These are phyloP conservation scores for Micoletzkya japonica DNA, from an alignment of 2,888 invertebrate genomes.

Conservation along the genomic window DNA sequence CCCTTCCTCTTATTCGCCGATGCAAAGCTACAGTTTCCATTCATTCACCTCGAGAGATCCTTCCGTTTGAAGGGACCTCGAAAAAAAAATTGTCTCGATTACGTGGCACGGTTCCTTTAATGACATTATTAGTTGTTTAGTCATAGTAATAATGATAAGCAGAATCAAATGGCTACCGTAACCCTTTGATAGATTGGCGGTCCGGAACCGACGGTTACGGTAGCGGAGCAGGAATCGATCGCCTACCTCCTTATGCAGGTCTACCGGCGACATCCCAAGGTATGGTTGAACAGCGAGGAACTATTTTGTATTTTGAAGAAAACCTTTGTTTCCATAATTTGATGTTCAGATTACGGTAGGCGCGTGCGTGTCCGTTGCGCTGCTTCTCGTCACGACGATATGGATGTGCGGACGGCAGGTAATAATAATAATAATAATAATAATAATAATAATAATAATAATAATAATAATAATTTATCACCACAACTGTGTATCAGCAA, in stretches of 20 bases:
- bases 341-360: constrained; percentile 3
- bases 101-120: too few relatives aligned
- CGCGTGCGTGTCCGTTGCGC: constrained; percentile 32
- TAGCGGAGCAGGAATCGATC: neutral
- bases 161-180: neutral
- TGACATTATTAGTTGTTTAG: neutral
- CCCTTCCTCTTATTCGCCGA: too few relatives aligned
- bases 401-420: constrained; percentile 54
- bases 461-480: too few relatives aligned
- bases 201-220: neutral
- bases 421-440: neutral
- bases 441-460: too few relatives aligned
- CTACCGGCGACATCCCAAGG: neutral
- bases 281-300: neutral
- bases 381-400: constrained; percentile 39
- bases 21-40: too few relatives aligned
- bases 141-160: neutral
- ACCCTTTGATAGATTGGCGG: constrained; percentile 2
- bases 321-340: neutral
- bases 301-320: neutral
- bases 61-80: too few relatives aligned
- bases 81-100: too few relatives aligned
- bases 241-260: neutral
- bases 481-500: too few relatives aligned
- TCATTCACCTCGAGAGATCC: too few relatives aligned